phyloP scores from a whole-genome alignment of 2,113 vertebrate genomes.

The Stictonetta naevosa region DNA sequence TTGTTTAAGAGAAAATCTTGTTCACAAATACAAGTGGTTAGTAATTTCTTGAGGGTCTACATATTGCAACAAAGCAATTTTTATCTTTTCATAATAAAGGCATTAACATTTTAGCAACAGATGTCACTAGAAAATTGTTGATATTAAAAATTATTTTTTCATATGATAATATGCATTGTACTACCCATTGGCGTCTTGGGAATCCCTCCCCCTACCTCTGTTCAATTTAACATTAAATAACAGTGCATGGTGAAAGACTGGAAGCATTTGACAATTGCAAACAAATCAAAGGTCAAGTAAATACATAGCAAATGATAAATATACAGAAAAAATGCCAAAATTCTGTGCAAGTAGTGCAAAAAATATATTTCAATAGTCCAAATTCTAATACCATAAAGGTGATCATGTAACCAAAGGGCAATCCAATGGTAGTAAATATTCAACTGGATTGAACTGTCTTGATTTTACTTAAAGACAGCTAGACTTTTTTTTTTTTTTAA shows the following conservation, averaged over 20 bases:
- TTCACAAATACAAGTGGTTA: background rate
- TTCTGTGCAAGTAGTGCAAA: background rate
- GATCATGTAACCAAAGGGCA: background rate
- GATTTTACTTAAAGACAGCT: background rate
- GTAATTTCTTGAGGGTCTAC: background rate
- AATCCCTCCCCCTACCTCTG: background rate
- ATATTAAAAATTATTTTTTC: background rate
- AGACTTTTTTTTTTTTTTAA: background rate
- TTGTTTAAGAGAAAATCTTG: slow-evolving; percentile 1
- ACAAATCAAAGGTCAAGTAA: background rate
- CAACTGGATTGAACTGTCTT: background rate
- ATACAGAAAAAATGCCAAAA: background rate
- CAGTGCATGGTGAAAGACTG: background rate
- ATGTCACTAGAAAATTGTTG: background rate
- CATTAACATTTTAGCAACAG: background rate
- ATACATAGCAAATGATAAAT: background rate
- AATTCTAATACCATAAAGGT: background rate
- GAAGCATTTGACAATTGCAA: background rate
- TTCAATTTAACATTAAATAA: slow-evolving; percentile 8
- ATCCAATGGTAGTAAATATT: background rate
- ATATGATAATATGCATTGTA: background rate
- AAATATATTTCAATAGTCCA: background rate
- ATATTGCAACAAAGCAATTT: background rate
- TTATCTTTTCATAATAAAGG: background rate
- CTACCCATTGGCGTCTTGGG: background rate